Percentiles rank a stretch among this genome's conserved stretches.
Conservation (phyloP, 2,113 vertebrate genomes). For the pig (Sus scrofa) region DNA sequence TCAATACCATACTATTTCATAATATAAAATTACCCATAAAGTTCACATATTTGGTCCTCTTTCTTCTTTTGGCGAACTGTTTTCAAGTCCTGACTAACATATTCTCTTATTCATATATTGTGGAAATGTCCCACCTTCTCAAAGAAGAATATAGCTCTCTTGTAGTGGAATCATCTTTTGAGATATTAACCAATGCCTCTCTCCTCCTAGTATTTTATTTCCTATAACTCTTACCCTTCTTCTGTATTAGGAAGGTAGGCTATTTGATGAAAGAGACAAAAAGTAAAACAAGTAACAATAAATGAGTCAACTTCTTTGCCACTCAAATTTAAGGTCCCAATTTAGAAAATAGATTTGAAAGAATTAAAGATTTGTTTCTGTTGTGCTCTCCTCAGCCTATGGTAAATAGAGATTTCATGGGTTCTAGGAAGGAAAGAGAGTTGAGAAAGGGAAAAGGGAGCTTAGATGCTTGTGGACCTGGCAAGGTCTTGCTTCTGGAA, state of each 20-base stretch:
- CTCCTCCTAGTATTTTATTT: background rate
- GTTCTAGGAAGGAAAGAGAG: background rate
- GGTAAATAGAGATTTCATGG: background rate
- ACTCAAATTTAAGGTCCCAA: background rate
- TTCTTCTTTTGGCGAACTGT: background rate
- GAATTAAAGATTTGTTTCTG: background rate
- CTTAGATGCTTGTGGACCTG: background rate
- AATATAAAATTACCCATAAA: background rate
- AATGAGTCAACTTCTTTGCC: background rate
- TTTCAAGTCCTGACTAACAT: background rate
- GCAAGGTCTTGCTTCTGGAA: background rate
- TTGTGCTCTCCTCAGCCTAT: background rate
- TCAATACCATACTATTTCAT: background rate
- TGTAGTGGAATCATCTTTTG: background rate
- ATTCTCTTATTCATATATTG: background rate
- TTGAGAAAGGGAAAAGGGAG: background rate
- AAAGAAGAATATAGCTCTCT: background rate
- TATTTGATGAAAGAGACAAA: background rate
- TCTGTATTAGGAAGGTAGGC: background rate
- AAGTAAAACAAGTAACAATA: background rate
- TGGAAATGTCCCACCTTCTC: background rate
- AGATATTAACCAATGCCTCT: background rate
- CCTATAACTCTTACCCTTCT: background rate
- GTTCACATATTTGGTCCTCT: background rate
- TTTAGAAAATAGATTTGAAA: constrained; percentile 35